Base-by-base conservation (phyloP, 2,797 vertebrate species). In the Girardinus metallicus region DNA sequence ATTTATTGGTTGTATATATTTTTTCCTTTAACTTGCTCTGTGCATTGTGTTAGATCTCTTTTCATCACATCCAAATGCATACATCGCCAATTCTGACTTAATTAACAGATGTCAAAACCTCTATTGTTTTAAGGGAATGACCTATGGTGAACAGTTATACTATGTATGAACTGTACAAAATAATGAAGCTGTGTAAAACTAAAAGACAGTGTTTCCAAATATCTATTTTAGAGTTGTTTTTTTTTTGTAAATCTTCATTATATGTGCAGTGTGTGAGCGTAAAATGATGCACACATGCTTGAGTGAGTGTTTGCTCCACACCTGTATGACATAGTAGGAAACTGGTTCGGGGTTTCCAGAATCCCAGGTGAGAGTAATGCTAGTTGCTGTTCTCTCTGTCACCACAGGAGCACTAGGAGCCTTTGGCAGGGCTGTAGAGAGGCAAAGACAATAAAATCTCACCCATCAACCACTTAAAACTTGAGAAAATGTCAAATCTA, bases 291-390 rank as follows among this genome's bases (percentile, higher is more conserved):
- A 57, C 13, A 8, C 4, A 3, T 26, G 34, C 39, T n/a, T 62
- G 18, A 68, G 23, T 66, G 18, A 57, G 57, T 43, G 31, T 75
- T 62, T 75, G 51, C 75, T 49, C 10, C 75, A 53, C 62, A 95
- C 95, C 93, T 94, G 94, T 78, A 99, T 99, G 90, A 99, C 96
- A 78, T 99, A 99, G 88, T 99, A 99, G 85, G 98, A 98, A 87
- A 99, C 97, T 0, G 99, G 97, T 80, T 99, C 98, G 11, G 98
- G 98, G 92, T 99, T 99, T 81, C 98, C 99, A 64, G 98, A 99
- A 92, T 99, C 99, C 99, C 99, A 99, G 34, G 98, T 99, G 91
- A 99, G 92, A 0, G 99, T 99, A 84, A 99, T 99, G 89, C 98
- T 99, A 55, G 99, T 99, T 74, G 99, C 99, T 79, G 99, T 99